Conservation (phyloP, 2,797 vertebrate genomes). For the Taenioides sp. region DNA sequence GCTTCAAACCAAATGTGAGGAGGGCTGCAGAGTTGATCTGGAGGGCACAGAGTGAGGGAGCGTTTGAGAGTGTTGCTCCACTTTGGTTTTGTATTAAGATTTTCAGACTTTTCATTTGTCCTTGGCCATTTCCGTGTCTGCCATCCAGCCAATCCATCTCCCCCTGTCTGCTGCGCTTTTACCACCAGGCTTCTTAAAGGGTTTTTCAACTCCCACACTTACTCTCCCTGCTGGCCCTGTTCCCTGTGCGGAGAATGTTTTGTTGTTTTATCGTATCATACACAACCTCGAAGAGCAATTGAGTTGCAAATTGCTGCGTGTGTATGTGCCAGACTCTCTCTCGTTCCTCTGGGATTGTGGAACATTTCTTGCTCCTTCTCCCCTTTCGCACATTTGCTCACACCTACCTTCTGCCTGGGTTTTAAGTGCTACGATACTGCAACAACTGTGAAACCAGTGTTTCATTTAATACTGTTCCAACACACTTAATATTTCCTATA, state of each 20-base stretch:
- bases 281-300: slow-evolving; percentile 23
- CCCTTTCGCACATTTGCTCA: slow-evolving; percentile 25
- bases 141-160: slow-evolving; percentile 11
- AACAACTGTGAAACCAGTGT: slow-evolving; percentile 13
- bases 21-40: slow-evolving; percentile 30
- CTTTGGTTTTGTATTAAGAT: slow-evolving; percentile 19
- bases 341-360: slow-evolving; percentile 20
- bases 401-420: slow-evolving; percentile 31
- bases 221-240: slow-evolving; percentile 30
- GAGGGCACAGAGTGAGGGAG: slow-evolving; percentile 9
- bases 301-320: slow-evolving; percentile 12
- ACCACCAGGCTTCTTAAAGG: slow-evolving; percentile 42
- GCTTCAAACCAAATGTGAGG: slow-evolving; percentile 49
- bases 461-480: slow-evolving; percentile 2
- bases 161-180: slow-evolving; percentile 22
- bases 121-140: slow-evolving; percentile 7
- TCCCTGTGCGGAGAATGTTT: slow-evolving; percentile 18
- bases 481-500: neutral
- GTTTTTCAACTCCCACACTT: slow-evolving; percentile 56
- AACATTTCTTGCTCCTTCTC: slow-evolving; percentile 24
- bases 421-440: slow-evolving; percentile 37
- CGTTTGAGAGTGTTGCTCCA: slow-evolving; percentile 14
- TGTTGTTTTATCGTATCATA: slow-evolving; percentile 25
- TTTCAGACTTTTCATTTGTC: slow-evolving; percentile 14
- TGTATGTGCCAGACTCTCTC: slow-evolving; percentile 13